phyloP scores from a whole-genome alignment of 2,113 vertebrate genomes.

The Uria lomvia region DNA sequence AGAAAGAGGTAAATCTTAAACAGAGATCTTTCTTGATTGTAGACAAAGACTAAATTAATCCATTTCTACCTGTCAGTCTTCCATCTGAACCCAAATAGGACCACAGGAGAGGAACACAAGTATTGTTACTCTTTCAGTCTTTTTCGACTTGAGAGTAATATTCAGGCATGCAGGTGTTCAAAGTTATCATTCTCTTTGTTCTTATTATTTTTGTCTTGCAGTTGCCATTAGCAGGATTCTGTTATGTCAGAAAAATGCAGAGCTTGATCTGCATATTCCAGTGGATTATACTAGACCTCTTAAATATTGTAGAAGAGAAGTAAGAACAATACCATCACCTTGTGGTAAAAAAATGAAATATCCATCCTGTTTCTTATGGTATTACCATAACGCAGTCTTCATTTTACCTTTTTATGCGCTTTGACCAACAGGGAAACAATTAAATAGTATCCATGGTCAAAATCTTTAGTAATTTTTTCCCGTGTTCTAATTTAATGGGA shows the following conservation, averaged over 20 bases:
- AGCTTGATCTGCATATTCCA: background rate
- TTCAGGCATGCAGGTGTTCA: background rate
- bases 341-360: background rate
- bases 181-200: background rate
- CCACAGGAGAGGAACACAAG: background rate
- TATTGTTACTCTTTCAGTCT: background rate
- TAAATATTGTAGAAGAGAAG: background rate
- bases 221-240: background rate
- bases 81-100: background rate
- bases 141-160: background rate
- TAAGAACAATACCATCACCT: background rate
- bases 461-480: background rate
- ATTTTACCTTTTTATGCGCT: background rate
- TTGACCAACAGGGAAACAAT: background rate
- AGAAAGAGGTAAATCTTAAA: slow-evolving; percentile 81
- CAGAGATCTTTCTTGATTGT: background rate
- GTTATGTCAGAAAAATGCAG: background rate
- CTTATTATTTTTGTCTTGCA: background rate
- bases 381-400: background rate
- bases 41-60: background rate
- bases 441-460: background rate
- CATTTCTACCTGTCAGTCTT: background rate
- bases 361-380: background rate
- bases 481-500: background rate
- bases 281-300: background rate